Base-by-base conservation (phyloP, 2,797 vertebrate genomes). In the Enteromius radiatus region DNA sequence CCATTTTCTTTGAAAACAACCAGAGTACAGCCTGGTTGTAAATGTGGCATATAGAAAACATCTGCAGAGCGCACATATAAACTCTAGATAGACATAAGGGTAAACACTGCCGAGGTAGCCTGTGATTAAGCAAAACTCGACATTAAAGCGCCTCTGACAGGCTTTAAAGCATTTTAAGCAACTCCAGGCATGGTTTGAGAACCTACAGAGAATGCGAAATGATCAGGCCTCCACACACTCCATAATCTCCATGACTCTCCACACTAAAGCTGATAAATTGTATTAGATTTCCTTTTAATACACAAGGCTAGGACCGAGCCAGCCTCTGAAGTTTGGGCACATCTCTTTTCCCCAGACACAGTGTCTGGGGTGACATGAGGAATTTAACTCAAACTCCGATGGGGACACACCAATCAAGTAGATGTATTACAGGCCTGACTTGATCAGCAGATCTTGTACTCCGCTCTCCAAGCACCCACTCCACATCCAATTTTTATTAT, bases 181-280 rank as follows among this genome's bases (percentile, higher is more conserved):
- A 82, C 87, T 86, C 84, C 87, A 84, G 80, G 86, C 86, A 86
- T 74, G 85, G 65, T 68, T 78, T 31, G 28, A 69, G 74, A 83
- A 47, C 41, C 75, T 63, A 77, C 81, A 90, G 85, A 90, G 88
- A 93, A 92, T 87, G 87, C 84, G 86, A 91, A 91, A 92, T 90
- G 91, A 93, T 92, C 90, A 91, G 90, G 86, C 89, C 90, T 88
- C 87, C 87, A 76, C 88, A 91, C 88, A 84, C 87, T 76, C 86
- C 91, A 87, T 92, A 93, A 94, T 94, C 91, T 93, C 90, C 87
- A 89, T 91, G 91, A 92, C 91, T 93, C 88, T 89, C 91, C 90
- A 90, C 84, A 87, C 90, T 86, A 88, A 88, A 89, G 89, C 91
- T 92, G 89, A 93, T 93, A 90, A 93, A 93, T 91, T 93, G 90